A percentile compares a stretch with the other conserved stretches of the same genome.
Conservation (phyloP, 2,113 vertebrate species). For the Dryoscopus gambensis region DNA sequence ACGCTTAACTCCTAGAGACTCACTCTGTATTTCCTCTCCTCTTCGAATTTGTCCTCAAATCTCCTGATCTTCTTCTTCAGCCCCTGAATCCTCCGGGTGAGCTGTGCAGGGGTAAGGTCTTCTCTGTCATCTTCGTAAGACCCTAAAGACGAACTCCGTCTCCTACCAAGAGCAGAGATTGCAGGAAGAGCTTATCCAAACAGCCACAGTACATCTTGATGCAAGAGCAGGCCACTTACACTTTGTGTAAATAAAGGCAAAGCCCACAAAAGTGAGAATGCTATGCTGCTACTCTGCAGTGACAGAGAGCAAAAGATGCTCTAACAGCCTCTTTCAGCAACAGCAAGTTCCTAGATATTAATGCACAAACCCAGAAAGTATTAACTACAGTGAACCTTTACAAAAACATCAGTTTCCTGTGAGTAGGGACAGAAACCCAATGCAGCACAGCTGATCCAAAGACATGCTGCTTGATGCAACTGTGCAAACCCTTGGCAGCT, state of each 20-base stretch:
- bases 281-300: not conserved
- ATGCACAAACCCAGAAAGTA: not conserved
- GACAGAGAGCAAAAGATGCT: not conserved
- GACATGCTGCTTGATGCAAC: not conserved
- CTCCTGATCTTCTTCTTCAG: slow-evolving; percentile 95
- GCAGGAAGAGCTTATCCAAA: slow-evolving; percentile 4
- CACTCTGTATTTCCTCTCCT: slow-evolving; percentile 94
- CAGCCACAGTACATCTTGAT: not conserved
- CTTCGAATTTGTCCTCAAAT: slow-evolving; percentile 94
- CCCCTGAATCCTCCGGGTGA: slow-evolving; percentile 90
- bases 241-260: not conserved
- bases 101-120: slow-evolving; percentile 88
- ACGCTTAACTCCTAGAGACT: not conserved
- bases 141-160: slow-evolving; percentile 89
- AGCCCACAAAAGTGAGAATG: not conserved
- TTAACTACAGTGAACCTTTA: not conserved
- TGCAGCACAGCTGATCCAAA: fast-evolving
- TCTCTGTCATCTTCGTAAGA: slow-evolving; percentile 89
- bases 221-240: not conserved
- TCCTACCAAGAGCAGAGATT: slow-evolving; percentile 69
- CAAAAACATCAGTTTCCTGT: not conserved
- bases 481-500: not conserved
- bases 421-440: not conserved
- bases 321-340: not conserved
- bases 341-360: not conserved